Conservation (phyloP, 1,140 invertebrate genomes). For the Eulimnadia texana region DNA sequence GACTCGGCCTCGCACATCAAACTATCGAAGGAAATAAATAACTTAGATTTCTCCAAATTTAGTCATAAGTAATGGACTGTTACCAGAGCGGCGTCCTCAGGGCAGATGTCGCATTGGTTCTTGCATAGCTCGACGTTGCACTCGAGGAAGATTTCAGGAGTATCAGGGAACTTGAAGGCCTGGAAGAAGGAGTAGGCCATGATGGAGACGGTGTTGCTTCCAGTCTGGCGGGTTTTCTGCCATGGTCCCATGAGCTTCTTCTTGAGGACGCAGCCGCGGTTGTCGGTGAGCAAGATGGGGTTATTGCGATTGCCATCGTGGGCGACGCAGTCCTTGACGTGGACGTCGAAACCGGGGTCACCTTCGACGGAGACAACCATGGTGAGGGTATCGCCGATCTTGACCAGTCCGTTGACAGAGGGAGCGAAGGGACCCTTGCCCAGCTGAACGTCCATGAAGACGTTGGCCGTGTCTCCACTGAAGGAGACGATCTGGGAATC, state of each 20-base stretch:
- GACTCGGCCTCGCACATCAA: not conserved
- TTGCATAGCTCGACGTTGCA: slow-evolving; percentile 75
- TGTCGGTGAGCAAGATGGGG: slow-evolving; percentile 52
- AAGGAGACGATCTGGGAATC: slow-evolving; percentile 66
- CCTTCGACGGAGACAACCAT: slow-evolving; percentile 65
- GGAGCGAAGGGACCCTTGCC: slow-evolving; percentile 62
- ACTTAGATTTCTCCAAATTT: slow-evolving; percentile 4
- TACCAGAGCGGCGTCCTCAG: slow-evolving; percentile 28
- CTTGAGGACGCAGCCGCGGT: slow-evolving; percentile 60
- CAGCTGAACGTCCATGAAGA: slow-evolving; percentile 56
- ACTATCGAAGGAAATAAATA: slow-evolving; percentile 3
- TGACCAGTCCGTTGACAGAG: slow-evolving; percentile 56
- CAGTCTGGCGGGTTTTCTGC: slow-evolving; percentile 59
- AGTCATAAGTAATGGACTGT: slow-evolving; percentile 1
- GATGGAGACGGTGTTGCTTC: slow-evolving; percentile 53
- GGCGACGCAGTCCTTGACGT: slow-evolving; percentile 55
- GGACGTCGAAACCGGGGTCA: slow-evolving; percentile 60
- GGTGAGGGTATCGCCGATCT: slow-evolving; percentile 69
- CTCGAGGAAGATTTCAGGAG: slow-evolving; percentile 68
- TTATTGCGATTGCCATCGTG: slow-evolving; percentile 47
- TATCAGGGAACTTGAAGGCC: slow-evolving; percentile 77
- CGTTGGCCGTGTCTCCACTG: slow-evolving; percentile 64
- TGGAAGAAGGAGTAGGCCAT: slow-evolving; percentile 67
- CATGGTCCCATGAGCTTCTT: slow-evolving; percentile 67
- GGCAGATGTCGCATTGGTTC: slow-evolving; percentile 56